These are phyloP conservation scores for Egretta garzetta DNA, from an alignment of 2,113 vertebrate genomes.

Conservation along the genomic window DNA sequence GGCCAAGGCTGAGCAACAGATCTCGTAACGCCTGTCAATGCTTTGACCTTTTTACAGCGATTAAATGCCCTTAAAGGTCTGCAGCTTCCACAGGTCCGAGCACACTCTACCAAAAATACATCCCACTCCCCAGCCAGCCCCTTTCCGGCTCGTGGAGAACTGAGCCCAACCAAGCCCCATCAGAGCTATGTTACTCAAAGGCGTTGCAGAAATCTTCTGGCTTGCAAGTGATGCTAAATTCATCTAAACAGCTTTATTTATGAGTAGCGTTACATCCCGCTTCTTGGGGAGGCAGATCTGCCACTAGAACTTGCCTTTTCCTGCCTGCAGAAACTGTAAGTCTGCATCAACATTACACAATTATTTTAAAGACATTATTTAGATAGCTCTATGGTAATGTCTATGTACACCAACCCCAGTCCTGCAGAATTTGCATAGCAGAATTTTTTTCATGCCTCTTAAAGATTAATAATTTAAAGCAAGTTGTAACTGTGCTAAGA, in stretches of 20 bases:
- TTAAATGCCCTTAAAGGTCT: neutral
- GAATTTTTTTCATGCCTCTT: slow-evolving; percentile 54
- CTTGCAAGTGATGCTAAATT: slow-evolving; percentile 1
- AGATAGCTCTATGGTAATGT: neutral
- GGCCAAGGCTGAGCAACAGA: neutral
- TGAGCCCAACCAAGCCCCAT: neutral
- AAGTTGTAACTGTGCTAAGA: slow-evolving; percentile 64
- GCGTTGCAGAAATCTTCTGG: neutral
- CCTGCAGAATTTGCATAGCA: slow-evolving; percentile 34
- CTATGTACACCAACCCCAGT: neutral
- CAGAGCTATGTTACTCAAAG: neutral
- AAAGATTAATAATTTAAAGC: slow-evolving; percentile 75
- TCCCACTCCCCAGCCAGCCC: neutral
- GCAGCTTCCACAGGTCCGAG: neutral
- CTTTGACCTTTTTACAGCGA: neutral
- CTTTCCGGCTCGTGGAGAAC: neutral
- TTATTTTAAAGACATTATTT: slow-evolving; percentile 44
- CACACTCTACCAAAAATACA: neutral
- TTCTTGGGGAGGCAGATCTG: neutral
- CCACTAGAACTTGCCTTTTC: slow-evolving; percentile 10
- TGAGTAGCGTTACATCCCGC: neutral
- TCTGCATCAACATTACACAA: neutral
- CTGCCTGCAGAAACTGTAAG: neutral
- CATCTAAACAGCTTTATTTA: slow-evolving; percentile 5
- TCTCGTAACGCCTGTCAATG: fast-evolving